Percentiles rank a stretch among this genome's conserved stretches.
Conservation (phyloP, 2,797 vertebrate genomes). For the Parauchenoglanis punctatus region DNA sequence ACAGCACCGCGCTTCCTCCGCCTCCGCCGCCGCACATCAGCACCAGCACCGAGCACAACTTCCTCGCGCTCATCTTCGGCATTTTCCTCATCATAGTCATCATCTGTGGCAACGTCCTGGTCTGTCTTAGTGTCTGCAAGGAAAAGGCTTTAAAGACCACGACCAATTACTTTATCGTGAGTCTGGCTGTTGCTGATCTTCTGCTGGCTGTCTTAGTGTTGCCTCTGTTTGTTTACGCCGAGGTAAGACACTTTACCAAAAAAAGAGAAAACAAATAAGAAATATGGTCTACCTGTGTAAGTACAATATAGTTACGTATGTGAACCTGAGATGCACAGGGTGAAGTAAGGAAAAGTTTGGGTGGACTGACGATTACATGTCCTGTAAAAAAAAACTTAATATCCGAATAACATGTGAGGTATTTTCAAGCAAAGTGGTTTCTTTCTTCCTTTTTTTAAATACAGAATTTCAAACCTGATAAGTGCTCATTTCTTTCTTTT, state of each 20-base stretch:
- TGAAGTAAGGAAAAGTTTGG: neutral
- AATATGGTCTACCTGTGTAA: too few relatives aligned
- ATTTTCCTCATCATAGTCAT: slow-evolving; percentile 84
- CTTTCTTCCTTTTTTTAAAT: neutral
- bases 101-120: slow-evolving; percentile 87
- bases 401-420: neutral
- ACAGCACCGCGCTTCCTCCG: slow-evolving; percentile 13
- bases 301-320: neutral
- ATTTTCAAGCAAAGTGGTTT: neutral
- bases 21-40: neutral
- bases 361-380: neutral
- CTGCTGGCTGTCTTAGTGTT: slow-evolving; percentile 91
- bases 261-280: neutral
- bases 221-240: slow-evolving; percentile 90
- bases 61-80: slow-evolving; percentile 81
- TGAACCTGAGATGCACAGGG: neutral
- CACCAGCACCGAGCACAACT: slow-evolving; percentile 60
- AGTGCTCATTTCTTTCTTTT: neutral
- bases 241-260: slow-evolving; percentile 75
- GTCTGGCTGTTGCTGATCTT: slow-evolving; percentile 89
- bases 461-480: neutral
- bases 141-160: slow-evolving; percentile 92
- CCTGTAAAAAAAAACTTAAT: neutral
- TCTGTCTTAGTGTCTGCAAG: slow-evolving; percentile 88
- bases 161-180: slow-evolving; percentile 96